Evolutionary conservation across 92 coral and sea anemone genomes (phyloP).

Genomic region (Zoanthus solanderi): DNA sequence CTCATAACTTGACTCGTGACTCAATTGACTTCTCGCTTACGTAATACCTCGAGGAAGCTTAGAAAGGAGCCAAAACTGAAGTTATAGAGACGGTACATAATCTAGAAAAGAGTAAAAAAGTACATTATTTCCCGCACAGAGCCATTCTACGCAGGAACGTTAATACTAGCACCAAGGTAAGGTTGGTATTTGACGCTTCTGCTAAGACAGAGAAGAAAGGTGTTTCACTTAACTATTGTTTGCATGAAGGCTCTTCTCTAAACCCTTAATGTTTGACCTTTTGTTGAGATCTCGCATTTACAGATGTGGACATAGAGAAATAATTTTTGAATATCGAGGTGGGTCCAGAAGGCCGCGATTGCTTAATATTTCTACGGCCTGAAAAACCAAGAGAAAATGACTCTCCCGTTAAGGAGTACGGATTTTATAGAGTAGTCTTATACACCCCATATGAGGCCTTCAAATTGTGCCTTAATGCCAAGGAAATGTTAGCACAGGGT

Average conservation of each 20-base stretch:
- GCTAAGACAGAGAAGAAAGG: slow-evolving; percentile 8
- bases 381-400: slow-evolving; percentile 45
- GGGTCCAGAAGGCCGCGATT: slow-evolving; percentile 41
- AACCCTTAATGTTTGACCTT: slow-evolving; percentile 36
- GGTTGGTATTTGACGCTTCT: slow-evolving; percentile 21
- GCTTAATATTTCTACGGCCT: slow-evolving; percentile 53
- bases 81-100: slow-evolving; percentile 29
- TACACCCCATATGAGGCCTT: slow-evolving; percentile 1
- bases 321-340: slow-evolving; percentile 58
- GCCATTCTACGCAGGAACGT: slow-evolving; percentile 37
- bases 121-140: slow-evolving; percentile 44
- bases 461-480: background rate
- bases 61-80: background rate
- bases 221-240: slow-evolving; percentile 34
- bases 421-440: slow-evolving; percentile 66
- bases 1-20: too few relatives aligned
- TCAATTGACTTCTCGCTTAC: too few relatives aligned
- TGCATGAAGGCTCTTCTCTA: slow-evolving; percentile 40
- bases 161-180: background rate
- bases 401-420: slow-evolving; percentile 5
- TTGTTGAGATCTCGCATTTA: slow-evolving; percentile 50
- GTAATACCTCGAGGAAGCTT: too few relatives aligned
- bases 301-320: slow-evolving; percentile 63
- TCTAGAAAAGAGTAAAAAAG: background rate
- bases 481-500: slow-evolving; percentile 6